Evolutionary conservation across 2,797 vertebrate genomes (phyloP).

Genomic region (Nyctibius grandis): DNA sequence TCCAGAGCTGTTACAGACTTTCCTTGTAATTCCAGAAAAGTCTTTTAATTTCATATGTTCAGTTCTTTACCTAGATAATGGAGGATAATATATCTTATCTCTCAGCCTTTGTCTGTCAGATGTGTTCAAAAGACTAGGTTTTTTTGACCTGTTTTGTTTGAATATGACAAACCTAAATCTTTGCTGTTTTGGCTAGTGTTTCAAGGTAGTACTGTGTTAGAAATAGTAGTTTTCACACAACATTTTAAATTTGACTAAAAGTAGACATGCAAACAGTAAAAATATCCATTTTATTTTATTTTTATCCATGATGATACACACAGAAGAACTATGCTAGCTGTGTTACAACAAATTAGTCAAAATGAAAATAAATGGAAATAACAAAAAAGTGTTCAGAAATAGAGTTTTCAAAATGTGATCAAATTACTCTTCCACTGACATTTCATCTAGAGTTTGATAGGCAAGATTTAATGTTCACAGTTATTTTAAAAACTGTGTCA

Average conservation of each 20-base stretch:
- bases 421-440: background rate
- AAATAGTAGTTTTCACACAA: background rate
- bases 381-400: background rate
- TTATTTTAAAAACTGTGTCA: background rate
- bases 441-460: background rate
- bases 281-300: background rate
- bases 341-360: background rate
- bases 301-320: background rate
- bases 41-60: background rate
- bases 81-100: background rate
- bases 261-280: background rate
- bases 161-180: background rate
- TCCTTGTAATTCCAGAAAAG: background rate
- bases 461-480: background rate
- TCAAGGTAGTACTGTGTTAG: background rate
- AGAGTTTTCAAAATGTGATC: background rate
- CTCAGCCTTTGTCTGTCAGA: background rate
- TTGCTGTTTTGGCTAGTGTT: background rate
- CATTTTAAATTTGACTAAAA: background rate
- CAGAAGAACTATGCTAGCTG: background rate
- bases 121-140: background rate
- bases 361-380: background rate
- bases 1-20: background rate
- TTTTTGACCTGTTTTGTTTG: background rate
- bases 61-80: background rate